phyloP scores from a whole-genome alignment of 2,113 vertebrate genomes.

The Gavia stellata region DNA sequence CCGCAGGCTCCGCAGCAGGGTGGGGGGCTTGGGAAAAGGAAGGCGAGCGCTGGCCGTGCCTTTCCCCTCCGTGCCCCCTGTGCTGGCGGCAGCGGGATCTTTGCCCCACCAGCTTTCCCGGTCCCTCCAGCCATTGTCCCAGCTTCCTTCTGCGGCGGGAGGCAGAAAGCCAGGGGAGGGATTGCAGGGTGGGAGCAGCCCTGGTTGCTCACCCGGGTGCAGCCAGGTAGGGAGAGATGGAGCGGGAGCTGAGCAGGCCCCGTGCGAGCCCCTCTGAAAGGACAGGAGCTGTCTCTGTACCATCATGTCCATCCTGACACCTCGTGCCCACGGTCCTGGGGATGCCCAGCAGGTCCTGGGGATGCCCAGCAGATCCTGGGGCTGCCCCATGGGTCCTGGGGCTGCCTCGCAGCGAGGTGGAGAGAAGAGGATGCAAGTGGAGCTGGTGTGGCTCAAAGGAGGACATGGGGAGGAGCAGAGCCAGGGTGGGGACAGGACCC shows the following conservation, averaged over 20 bases:
- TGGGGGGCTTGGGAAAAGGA: slow-evolving; percentile 31
- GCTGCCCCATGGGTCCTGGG: background rate
- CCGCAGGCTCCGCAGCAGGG: background rate
- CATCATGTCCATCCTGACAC: background rate
- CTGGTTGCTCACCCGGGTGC: background rate
- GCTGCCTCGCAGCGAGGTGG: accelerated
- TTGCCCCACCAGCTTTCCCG: background rate
- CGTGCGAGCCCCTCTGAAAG: accelerated
- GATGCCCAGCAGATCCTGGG: background rate
- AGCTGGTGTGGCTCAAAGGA: background rate
- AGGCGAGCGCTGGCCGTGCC: background rate
- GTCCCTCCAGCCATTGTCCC: slow-evolving; percentile 5
- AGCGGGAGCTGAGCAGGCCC: background rate
- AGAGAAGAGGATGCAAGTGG: background rate
- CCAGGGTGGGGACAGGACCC: background rate
- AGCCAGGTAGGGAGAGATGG: background rate
- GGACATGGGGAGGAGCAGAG: background rate
- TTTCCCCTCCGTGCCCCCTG: background rate
- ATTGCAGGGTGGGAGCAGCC: accelerated
- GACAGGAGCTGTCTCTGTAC: background rate
- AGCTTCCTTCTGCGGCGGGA: background rate
- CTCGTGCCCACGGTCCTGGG: accelerated
- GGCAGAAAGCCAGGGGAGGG: background rate
- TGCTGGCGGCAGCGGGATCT: background rate
- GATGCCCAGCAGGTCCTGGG: background rate